Base-by-base conservation (phyloP, 1,140 invertebrate genomes). In the Parapsyche elsis region DNA sequence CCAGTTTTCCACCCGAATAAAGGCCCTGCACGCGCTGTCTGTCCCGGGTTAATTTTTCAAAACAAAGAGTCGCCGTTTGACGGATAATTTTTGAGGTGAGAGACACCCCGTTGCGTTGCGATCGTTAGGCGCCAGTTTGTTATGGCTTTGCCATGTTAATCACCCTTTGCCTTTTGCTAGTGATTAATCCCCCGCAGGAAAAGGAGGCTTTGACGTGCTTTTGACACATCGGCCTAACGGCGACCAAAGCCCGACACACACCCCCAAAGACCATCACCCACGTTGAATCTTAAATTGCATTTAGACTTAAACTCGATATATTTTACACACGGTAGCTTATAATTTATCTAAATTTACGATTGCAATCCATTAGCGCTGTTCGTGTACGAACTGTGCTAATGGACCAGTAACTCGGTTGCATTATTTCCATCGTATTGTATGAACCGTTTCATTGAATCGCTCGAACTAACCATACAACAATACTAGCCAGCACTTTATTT, bases 181-280 rank as follows among this genome's bases (percentile, higher is more conserved):
- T 61, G 59, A 61, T 61, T 61, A 61, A 61, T 61, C 21, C 59
- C 21, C 2, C 9, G 59, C 16, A n/a, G n/a, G 1, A 53, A 16
- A 21, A 61, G 59, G 59, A 61, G 59, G 59, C 53, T 61, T 61
- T 61, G 59, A 61, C 5, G 59, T 61, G 59, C 59, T 9, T 19
- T 23, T 61, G 59, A 61, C 59, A 61, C 2, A 61, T 16, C 10
- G 49, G 49, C 10, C 10, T 2, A 10, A 10, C n/a, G 21, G n/a
- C 21, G 21, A 19, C 16, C 59, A 61, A 53, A 53, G 12, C 2
- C 49, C 10, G 12, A 12, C 49, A 61, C 59, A 16, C 16, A 59
- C 59, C 10, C 59, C 7, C 49, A 53, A 53, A 53, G 30, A 7
- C 7, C 49, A 53, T 53, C 16, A 53, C 16, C 4, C 10, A 10